Conservation (phyloP, 2,888 invertebrate genomes). For the Alviniconcha strummeri region DNA sequence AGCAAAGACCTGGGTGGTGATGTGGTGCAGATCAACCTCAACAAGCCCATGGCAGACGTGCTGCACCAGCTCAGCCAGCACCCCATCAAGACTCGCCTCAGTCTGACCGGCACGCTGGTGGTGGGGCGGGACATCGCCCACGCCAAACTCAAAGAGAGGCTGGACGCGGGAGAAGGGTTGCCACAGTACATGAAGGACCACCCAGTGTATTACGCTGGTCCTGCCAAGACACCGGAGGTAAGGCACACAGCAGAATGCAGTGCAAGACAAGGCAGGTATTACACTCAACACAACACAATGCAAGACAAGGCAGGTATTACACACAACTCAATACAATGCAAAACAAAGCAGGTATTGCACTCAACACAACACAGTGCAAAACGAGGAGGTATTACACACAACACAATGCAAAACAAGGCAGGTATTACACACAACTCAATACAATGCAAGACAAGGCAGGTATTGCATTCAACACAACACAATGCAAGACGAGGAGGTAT, state of each 20-base stretch:
- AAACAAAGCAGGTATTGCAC: not conserved
- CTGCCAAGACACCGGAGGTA: slow-evolving; percentile 73
- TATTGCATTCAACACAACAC: too few species aligned
- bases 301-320: too few species aligned
- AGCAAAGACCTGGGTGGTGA: slow-evolving; percentile 65
- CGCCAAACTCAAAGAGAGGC: slow-evolving; percentile 71
- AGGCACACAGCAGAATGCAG: not conserved
- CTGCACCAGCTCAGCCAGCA: slow-evolving; percentile 60
- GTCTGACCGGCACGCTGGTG: slow-evolving; percentile 71
- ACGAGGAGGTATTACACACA: not conserved
- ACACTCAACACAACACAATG: too few species aligned
- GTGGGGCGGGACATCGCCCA: slow-evolving; percentile 74
- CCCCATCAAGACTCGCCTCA: slow-evolving; percentile 70
- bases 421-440: too few species aligned
- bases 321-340: too few species aligned
- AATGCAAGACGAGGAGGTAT: too few species aligned
- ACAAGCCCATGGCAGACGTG: slow-evolving; percentile 65
- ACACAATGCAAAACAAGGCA: too few species aligned
- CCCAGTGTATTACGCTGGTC: slow-evolving; percentile 74
- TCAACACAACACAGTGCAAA: too few species aligned
- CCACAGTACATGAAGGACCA: slow-evolving; percentile 73
- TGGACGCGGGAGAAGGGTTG: slow-evolving; percentile 69
- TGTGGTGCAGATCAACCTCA: slow-evolving; percentile 70
- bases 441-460: too few species aligned
- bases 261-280: not conserved